These are phyloP conservation scores for Vesta saturnalis DNA, from an alignment of 2,888 invertebrate species.

Conservation along the genomic window DNA sequence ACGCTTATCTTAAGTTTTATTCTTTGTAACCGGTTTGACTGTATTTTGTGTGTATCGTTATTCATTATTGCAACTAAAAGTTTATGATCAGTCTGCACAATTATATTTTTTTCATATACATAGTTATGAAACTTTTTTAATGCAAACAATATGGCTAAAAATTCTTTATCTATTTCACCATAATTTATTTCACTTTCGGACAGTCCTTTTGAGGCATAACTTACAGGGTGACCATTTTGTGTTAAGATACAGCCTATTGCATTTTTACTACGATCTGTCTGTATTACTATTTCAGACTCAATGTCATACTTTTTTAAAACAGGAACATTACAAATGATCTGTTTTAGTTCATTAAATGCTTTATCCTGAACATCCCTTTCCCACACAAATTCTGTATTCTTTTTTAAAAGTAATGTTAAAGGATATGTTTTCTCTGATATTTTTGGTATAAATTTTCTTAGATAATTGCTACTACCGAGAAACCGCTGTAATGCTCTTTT, in stretches of 20 bases:
- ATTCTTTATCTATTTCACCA: slow-evolving; percentile 29
- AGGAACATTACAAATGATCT: neutral
- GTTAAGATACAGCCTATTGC: neutral
- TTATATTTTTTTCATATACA: slow-evolving; percentile 19
- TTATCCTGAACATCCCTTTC: neutral
- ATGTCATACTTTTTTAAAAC: neutral
- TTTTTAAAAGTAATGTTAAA: slow-evolving; percentile 15
- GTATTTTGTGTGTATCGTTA: slow-evolving; percentile 5
- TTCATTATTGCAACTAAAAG: slow-evolving; percentile 17
- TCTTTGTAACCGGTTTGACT: slow-evolving; percentile 13
- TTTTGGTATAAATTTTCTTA: slow-evolving; percentile 17
- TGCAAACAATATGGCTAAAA: slow-evolving; percentile 19
- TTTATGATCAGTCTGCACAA: slow-evolving; percentile 24
- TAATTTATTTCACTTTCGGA: slow-evolving; percentile 19
- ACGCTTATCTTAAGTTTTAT: slow-evolving; percentile 15
- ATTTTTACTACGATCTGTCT: slow-evolving; percentile 6
- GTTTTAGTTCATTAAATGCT: neutral
- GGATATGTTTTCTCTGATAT: slow-evolving; percentile 14
- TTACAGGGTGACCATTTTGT: slow-evolving; percentile 11
- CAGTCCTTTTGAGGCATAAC: slow-evolving; percentile 23
- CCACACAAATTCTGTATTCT: slow-evolving; percentile 9
- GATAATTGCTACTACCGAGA: slow-evolving; percentile 25
- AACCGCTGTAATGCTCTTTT: slow-evolving; percentile 20
- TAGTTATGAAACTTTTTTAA: slow-evolving; percentile 28
- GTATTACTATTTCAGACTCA: neutral